Percentiles rank a stretch among this genome's conserved stretches.
phyloP scores from a whole-genome alignment of 1,140 invertebrate genomes.

The Zaprionus gabonicus region DNA sequence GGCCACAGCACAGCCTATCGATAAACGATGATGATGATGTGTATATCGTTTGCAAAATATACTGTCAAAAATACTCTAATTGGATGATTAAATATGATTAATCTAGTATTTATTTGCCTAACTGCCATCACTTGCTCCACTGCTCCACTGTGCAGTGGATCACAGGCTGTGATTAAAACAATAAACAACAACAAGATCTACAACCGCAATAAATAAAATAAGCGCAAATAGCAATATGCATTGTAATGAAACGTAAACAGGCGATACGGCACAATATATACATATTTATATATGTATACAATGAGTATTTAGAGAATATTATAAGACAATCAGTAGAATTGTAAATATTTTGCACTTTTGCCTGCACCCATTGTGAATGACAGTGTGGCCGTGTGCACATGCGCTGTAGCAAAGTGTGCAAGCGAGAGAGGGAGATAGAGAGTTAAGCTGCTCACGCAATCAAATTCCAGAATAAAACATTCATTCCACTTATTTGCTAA shows the following conservation, averaged over 20 bases:
- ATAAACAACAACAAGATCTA: conserved; percentile 45
- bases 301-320: conserved; percentile 1
- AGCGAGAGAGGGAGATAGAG: background rate
- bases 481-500: conserved; percentile 52
- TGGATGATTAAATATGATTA: background rate
- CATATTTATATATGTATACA: conserved; percentile 2
- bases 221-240: conserved; percentile 61
- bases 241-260: conserved; percentile 72
- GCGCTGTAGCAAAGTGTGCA: conserved; percentile 13
- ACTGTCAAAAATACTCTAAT: conserved; percentile 7
- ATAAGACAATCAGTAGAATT: conserved; percentile 30
- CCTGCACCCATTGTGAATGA: conserved; percentile 23
- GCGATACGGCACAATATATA: conserved; percentile 57
- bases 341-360: conserved; percentile 12
- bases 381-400: conserved; percentile 32
- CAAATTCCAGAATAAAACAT: conserved; percentile 60
- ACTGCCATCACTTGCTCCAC: background rate
- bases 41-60: background rate
- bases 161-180: conserved; percentile 61
- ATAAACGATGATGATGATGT: conserved; percentile 29
- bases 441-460: conserved; percentile 56
- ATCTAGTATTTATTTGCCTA: background rate
- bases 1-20: conserved; percentile 43
- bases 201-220: conserved; percentile 50
- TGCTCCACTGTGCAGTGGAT: conserved; percentile 32